phyloP scores from a whole-genome alignment of 2,888 invertebrate genomes.

The Drosophila buzzatii region DNA sequence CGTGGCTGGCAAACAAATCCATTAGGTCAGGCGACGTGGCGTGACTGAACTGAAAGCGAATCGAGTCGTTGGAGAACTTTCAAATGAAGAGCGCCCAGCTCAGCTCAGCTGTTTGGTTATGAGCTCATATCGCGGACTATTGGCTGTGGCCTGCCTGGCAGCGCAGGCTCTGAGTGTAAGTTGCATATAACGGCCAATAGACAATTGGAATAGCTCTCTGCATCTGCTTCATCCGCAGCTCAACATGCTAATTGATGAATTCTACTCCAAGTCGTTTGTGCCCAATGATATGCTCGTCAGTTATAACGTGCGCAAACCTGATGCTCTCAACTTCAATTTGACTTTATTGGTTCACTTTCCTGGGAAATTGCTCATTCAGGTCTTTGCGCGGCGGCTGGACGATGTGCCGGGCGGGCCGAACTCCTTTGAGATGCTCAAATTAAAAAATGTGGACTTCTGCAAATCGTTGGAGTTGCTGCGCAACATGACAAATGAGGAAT shows the following conservation, averaged over 20 bases:
- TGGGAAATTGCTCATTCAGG: conserved; percentile 72
- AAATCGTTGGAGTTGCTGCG: conserved; percentile 68
- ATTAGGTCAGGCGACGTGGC: conserved; percentile 63
- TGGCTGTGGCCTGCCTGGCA: conserved; percentile 10
- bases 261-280: conserved; percentile 76
- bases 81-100: conserved; percentile 15
- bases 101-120: conserved; percentile 7
- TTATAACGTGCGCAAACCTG: conserved; percentile 43
- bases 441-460: conserved; percentile 75
- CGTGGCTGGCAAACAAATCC: conserved; percentile 33
- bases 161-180: conserved; percentile 47
- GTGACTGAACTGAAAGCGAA: conserved; percentile 60
- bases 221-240: conserved; percentile 25
- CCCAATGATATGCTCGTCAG: conserved; percentile 65
- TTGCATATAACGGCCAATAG: background rate
- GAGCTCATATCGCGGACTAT: conserved; percentile 13
- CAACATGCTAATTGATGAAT: conserved; percentile 57
- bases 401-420: conserved; percentile 42
- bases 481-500: conserved; percentile 58
- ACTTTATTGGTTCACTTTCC: conserved; percentile 68
- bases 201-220: background rate
- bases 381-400: conserved; percentile 65
- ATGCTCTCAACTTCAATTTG: conserved; percentile 64
- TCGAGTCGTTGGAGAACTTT: conserved; percentile 16
- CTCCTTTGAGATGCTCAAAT: conserved; percentile 53